A percentile compares a stretch with the other conserved stretches of the same genome.
phyloP scores from a whole-genome alignment of 2,797 vertebrate genomes.

The Choloepus didactylus region DNA sequence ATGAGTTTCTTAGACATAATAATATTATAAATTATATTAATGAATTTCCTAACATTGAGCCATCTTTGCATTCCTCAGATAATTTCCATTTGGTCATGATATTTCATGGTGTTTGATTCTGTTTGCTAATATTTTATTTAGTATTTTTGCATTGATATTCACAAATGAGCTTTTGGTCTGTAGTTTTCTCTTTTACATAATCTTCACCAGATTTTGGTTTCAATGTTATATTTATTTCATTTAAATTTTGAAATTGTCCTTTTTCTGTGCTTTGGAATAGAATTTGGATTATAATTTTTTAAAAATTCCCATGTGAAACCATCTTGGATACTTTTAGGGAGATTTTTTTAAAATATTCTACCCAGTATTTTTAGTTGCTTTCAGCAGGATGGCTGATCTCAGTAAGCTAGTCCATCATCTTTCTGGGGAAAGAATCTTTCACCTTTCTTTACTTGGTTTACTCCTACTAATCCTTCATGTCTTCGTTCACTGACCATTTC shows the following conservation, averaged over 20 bases:
- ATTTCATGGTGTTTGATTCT: constrained; percentile 11
- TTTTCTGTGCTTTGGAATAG: constrained; percentile 39
- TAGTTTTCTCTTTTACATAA: neutral
- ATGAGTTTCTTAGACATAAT: neutral
- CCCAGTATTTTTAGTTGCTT: constrained; percentile 20
- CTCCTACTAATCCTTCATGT: neutral
- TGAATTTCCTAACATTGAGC: constrained; percentile 1
- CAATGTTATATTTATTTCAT: constrained; percentile 41
- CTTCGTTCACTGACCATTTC: neutral
- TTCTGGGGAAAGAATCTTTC: neutral
- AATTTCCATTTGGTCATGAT: neutral
- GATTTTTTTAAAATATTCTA: neutral
- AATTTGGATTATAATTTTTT: neutral
- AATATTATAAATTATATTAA: constrained; percentile 20
- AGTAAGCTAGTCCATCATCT: neutral
- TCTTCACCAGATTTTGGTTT: constrained; percentile 35
- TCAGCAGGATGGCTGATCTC: constrained; percentile 1
- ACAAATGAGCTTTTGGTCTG: neutral
- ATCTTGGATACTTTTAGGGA: constrained; percentile 37
- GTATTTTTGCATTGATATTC: constrained; percentile 46
- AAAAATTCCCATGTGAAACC: constrained; percentile 4
- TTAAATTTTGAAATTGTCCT: constrained; percentile 3
- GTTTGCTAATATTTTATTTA: constrained; percentile 18
- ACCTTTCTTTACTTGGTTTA: neutral
- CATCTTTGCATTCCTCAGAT: neutral